Percentiles rank a stretch among this genome's conserved stretches.
Conservation (phyloP, 2,888 invertebrate species). For the Pandemis corylana region DNA sequence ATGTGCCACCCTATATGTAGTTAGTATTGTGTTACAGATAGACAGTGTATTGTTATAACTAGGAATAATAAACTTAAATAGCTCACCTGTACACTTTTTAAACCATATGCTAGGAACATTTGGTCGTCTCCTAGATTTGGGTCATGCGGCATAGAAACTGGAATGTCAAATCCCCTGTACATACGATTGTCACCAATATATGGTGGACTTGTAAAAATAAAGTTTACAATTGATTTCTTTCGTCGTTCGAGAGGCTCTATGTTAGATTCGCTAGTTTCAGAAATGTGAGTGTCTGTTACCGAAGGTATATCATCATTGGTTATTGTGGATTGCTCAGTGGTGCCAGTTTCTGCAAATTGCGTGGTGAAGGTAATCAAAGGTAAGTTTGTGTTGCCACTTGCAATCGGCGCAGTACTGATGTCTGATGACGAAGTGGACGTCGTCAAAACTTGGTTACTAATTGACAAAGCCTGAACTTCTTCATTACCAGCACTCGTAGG, state of each 20-base stretch:
- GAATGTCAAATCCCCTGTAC: slow-evolving; percentile 71
- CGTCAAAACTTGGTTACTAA: neutral
- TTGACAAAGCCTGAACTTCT: neutral
- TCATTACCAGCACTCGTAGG: neutral
- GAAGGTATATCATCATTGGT: slow-evolving; percentile 44
- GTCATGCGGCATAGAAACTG: slow-evolving; percentile 53
- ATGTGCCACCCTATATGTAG: no score
- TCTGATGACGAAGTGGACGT: neutral
- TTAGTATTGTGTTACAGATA: no score
- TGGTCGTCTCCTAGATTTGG: slow-evolving; percentile 58
- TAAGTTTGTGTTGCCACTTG: neutral
- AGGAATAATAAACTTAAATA: neutral
- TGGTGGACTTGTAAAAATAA: slow-evolving; percentile 72
- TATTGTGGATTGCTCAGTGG: slow-evolving; percentile 37
- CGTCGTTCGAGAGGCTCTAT: slow-evolving; percentile 70
- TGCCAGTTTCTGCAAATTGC: slow-evolving; percentile 40
- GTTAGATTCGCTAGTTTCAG: slow-evolving; percentile 52
- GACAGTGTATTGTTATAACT: no score
- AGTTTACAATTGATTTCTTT: slow-evolving; percentile 77
- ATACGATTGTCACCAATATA: slow-evolving; percentile 70
- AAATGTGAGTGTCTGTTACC: slow-evolving; percentile 49
- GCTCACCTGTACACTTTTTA: slow-evolving; percentile 74
- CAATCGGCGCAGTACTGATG: neutral
- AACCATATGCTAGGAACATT: slow-evolving; percentile 76
- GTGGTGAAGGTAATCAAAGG: neutral